These are phyloP conservation scores for Nephotettix cincticeps DNA, from an alignment of 1,140 invertebrate genomes.

Conservation along the genomic window DNA sequence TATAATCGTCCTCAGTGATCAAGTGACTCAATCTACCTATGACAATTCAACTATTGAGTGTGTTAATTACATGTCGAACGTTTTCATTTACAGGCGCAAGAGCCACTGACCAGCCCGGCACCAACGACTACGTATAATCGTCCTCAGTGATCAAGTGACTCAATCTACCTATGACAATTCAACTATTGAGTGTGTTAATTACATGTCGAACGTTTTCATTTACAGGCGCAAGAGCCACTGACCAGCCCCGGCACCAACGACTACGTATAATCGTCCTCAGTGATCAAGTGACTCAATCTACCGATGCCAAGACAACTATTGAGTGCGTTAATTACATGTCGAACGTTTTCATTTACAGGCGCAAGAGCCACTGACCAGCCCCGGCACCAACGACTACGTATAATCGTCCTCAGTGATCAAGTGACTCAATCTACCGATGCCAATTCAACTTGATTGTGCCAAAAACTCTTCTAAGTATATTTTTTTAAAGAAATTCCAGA, in stretches of 20 bases:
- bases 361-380: no score
- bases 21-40: neutral
- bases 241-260: neutral
- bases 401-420: no score
- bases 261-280: neutral
- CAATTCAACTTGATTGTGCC: neutral
- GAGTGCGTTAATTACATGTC: no score
- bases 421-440: no score
- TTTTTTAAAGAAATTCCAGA: neutral
- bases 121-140: slow-evolving; percentile 67
- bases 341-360: no score
- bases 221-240: neutral
- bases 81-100: slow-evolving; percentile 60
- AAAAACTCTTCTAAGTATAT: slow-evolving; percentile 16
- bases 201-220: neutral
- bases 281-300: neutral
- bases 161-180: neutral
- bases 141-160: neutral
- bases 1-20: neutral
- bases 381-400: no score
- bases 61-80: neutral
- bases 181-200: neutral
- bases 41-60: neutral
- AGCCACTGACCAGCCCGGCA: slow-evolving; percentile 68
- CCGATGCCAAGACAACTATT: no score